Conservation (phyloP, 2,113 vertebrate genomes). For the Neomonachus schauinslandi region DNA sequence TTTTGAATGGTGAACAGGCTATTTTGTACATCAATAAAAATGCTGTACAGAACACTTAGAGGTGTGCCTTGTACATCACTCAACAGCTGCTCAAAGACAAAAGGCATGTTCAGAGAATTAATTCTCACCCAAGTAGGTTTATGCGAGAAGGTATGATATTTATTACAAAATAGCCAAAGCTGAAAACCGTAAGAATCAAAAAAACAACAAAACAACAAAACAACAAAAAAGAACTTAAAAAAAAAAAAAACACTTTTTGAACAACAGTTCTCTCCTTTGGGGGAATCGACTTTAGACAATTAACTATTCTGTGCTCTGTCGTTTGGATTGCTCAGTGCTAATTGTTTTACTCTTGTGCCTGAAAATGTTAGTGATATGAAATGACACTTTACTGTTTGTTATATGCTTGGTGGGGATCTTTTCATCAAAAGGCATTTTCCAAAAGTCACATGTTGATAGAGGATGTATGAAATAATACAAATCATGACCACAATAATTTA, state of each 20-base stretch:
- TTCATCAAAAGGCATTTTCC: constrained; percentile 70
- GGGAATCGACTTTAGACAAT: constrained; percentile 55
- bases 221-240: constrained; percentile 33
- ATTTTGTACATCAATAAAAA: constrained; percentile 87
- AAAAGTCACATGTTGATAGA: constrained; percentile 52
- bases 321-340: constrained; percentile 69
- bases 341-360: constrained; percentile 80
- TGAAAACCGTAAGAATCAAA: constrained; percentile 79
- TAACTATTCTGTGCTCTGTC: constrained; percentile 76
- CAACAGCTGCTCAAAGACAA: constrained; percentile 88
- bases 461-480: constrained; percentile 25
- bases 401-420: constrained; percentile 73
- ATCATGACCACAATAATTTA: constrained; percentile 35
- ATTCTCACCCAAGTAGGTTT: constrained; percentile 74
- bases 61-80: constrained; percentile 90
- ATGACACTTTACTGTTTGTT: constrained; percentile 78
- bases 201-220: neutral
- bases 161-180: constrained; percentile 88
- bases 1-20: constrained; percentile 86
- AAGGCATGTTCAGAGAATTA: constrained; percentile 78
- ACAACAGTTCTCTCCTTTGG: constrained; percentile 69
- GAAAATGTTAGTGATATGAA: constrained; percentile 74
- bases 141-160: constrained; percentile 84
- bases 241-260: constrained; percentile 62
- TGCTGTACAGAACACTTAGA: constrained; percentile 85